A percentile compares a stretch with the other conserved stretches of the same genome.
These are phyloP conservation scores for Spatulosminthurus flaviceps DNA, from an alignment of 2,888 invertebrate genomes.

Conservation along the genomic window DNA sequence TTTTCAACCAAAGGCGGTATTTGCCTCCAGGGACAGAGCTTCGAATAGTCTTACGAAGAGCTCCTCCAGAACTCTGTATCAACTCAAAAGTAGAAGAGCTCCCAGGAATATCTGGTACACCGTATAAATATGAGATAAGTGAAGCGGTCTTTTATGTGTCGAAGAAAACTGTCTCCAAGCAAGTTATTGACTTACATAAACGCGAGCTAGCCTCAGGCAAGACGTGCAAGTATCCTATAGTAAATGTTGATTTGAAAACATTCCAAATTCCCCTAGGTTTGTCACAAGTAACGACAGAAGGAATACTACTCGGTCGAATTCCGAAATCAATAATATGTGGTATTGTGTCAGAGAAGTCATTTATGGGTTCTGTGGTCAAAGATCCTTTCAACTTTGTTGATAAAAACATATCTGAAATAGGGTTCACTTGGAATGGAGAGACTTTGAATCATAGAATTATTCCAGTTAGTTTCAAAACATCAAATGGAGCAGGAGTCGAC, in stretches of 20 bases:
- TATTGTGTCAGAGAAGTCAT: background rate
- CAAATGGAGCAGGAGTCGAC: background rate
- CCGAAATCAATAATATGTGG: constrained; percentile 24
- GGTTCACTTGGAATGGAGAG: background rate
- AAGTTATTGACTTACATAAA: background rate
- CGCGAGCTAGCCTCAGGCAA: background rate
- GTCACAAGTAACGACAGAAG: background rate
- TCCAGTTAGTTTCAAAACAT: background rate
- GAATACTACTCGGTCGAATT: background rate
- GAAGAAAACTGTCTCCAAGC: background rate
- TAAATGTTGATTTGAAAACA: background rate
- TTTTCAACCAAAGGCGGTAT: background rate
- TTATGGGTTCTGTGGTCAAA: background rate
- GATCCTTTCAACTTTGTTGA: background rate
- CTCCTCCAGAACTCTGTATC: background rate
- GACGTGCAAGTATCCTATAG: background rate
- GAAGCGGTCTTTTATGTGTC: background rate
- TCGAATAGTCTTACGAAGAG: background rate
- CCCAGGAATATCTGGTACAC: background rate
- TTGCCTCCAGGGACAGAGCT: background rate
- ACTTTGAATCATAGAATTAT: background rate
- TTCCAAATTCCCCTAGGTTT: background rate
- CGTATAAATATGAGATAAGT: background rate
- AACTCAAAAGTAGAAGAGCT: background rate
- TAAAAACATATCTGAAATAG: background rate